Base-by-base conservation (phyloP, 2,113 vertebrate genomes). In the Syngnathus floridae region DNA sequence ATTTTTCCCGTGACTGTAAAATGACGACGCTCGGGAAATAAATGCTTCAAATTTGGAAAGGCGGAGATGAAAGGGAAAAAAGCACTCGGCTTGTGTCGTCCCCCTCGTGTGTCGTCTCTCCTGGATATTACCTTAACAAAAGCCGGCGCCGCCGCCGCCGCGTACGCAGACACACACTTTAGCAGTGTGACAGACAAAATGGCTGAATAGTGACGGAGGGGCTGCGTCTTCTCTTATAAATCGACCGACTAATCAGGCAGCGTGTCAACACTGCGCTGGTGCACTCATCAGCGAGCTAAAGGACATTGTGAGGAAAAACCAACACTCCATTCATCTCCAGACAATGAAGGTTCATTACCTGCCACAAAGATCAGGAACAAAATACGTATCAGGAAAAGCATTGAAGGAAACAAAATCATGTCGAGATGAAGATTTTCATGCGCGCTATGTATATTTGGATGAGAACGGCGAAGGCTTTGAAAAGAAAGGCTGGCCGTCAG, bases 131-230 rank as follows among this genome's bases (percentile, higher is more conserved):
- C 80, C 83, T 84, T 84, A 86, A 89, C 88, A 89, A 88, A 88
- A 85, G 88, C 81, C 74, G 59, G 64, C 74, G 22, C 22, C 22
- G 22, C 22, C 22, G 22, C 22, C 22, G 22, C 22, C 22, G 57
- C 79, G 72, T 62, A 64, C 54, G 70, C 55, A 73, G 45, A 78
- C 69, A 78, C 76, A 67, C 74, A 82, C 76, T 74, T 76, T 65
- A 80, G 77, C 71, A 73, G 76, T 77, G 70, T 80, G 80, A 82
- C 73, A 86, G 77, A 79, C 88, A 88, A 89, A 88, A 89, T 89
- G 88, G 88, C 88, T 87, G 88, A 89, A 87, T 89, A 68, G 84
- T 83, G 82, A 82, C 80, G 78, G 86, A 82, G 76, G 79, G 76
- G 82, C 79, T 75, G 71, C 66, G 71, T 80, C 82, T 71, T 78